Evolutionary conservation across 2,888 invertebrate genomes (phyloP), one percentile per base, ranked within the genome.

Genomic region (Hedychridium roseum): DNA sequence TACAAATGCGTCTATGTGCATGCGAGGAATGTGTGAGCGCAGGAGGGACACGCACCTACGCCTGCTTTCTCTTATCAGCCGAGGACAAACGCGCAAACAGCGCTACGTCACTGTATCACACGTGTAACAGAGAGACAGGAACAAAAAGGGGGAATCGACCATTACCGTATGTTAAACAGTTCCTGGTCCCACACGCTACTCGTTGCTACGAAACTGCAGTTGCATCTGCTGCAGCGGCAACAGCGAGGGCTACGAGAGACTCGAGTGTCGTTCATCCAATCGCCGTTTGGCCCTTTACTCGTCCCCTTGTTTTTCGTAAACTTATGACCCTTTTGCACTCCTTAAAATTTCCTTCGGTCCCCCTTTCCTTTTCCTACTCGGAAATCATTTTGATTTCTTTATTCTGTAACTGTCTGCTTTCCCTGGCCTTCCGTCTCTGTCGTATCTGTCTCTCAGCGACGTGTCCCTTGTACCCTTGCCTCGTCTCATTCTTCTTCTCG

Each of bases 151-250:
- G 15, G 38, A 43, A 37, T 45, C 54, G 47, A 54, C 53, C 51
- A 57, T 61, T 64, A 61, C 46, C 50, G 61, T 62, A 64, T 57
- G 64, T 58, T 58, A 60, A 67, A 45, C 57, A 58, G 54, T 56
- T 60, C 57, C 56, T 53, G 58, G 41, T 57, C 30, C 36, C 40
- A 32, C 39, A 37, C 44, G 36, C 50, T 59, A 51, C 48, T 45
- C 31, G 38, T 35, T 38, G 37, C 18, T 36, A 47, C 54, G 50
- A 42, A 55, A 54, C 49, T 48, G 48, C 51, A 49, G 57, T 52
- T 39, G 57, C 55, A 32, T 50, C 43, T 35, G 44, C 45, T 48
- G 41, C 49, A 28, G 21, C 37, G 17, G 38, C 30, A 30, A 44
- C 32, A 7, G 18, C 18, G 20, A 15, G 6, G 14, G 14, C 36